Evolutionary conservation across 2,797 vertebrate genomes (phyloP), one percentile per base, ranked within the genome.

Genomic region (Hybognathus amarus): DNA sequence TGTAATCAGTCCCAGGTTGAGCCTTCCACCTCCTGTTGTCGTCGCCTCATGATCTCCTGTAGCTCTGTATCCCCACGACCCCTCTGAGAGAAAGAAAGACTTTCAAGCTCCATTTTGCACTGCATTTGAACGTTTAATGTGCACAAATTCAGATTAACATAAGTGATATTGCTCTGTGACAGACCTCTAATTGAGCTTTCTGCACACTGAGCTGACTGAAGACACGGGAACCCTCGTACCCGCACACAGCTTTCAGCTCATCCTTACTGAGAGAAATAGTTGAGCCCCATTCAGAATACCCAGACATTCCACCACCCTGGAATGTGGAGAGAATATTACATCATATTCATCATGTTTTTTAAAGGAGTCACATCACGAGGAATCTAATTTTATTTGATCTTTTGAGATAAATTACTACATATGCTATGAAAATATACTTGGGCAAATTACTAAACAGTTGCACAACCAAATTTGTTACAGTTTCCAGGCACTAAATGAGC

Each of bases 261-360:
- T 95, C 95, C 84, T 96, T 96, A 89, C 94, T 96, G 54, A 96
- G 94, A n/a, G 96, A 96, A 96, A 97, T 83, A 97, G 94, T 89
- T 97, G 95, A 20, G 94, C 93, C 33, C 95, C 95, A 0, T 94
- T 96, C 77, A 96, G 92, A 85, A 95, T 93, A 56, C 96, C 95
- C 80, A 97, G 90, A 85, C 94, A 92, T 36, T 93, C 93, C 90
- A 96, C 92, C 2, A 93, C 94, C 87, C 96, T 96, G 86, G 40
- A 78, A 56, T 87, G 85, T 13, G 2, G 40, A 59, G 61, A 45
- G 36, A 68, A 24, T 13, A 56, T 33, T 83, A 13, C 36, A 56
- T 76, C 4, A 77, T 12, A 45, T 42, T 56, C 1, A 20, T 9
- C n/a, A 6, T 61, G 0, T 24, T 30, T 30, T 24, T 76, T 59